Evolutionary conservation across 2,113 vertebrate species (phyloP), one percentile per base, ranked within the genome.

Genomic region (Corythoichthys haematopterus): DNA sequence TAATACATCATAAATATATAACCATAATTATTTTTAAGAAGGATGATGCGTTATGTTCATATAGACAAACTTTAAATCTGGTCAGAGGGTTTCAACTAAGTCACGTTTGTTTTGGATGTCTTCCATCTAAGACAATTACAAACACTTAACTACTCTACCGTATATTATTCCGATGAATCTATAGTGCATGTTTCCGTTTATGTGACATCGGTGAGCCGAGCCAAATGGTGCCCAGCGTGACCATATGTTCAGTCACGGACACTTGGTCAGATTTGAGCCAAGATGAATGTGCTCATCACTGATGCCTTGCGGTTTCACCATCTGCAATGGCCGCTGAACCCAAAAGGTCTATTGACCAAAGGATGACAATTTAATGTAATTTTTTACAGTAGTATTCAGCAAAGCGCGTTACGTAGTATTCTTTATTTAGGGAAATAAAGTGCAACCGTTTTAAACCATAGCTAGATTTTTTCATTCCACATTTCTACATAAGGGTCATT

Each of bases 171-270:
- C 80, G 76, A 85, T 73, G 79, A 80, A 88, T 87, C 66, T 80
- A 82, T 80, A 73, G 72, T 66, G 66, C 76, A 74, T 69, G 50
- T 84, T 84, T 84, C 73, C 81, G 79, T 88, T 80, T 70, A 77
- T 81, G 74, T 77, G 78, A 81, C 66, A 80, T 84, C 74, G 68
- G 76, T 65, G 81, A 78, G 73, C 79, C 65, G 75, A 82, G 87
- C 87, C 87, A 87, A 89, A 85, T 81, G 75, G 72, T 70, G 77
- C 86, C 75, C 91, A 86, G 90, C 85, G 69, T 80, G 90, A 88
- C 90, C 91, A 91, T 91, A 90, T 92, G 91, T 86, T 79, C 64
- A 40, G 43, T 64, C 84, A 89, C 78, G 81, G 84, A 87, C 83
- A 88, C 73, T 53, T 69, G 69, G 71, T 76, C 72, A 71, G 67